Evolutionary conservation across 2,888 invertebrate species (phyloP), one percentile per base, ranked within the genome.

Genomic region (Stenurella melanura): DNA sequence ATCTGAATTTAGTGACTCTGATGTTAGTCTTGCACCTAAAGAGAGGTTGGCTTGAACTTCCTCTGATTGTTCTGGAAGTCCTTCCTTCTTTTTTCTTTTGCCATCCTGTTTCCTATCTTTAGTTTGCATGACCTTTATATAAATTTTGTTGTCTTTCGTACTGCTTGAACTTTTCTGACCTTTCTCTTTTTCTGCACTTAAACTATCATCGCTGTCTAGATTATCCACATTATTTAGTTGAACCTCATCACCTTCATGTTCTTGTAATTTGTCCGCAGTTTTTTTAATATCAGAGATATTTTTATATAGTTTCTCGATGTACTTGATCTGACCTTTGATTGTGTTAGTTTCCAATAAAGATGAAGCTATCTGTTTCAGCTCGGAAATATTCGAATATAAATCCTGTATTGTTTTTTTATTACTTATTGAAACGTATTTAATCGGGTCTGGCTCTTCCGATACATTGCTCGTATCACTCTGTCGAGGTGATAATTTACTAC

Each of bases 61-160:
- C 11, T 73, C 73, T 7, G 73, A 61, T 54, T 73, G 21, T 54
- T 75, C 34, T 38, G 21, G 21, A 56, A 30, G 15, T 12, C 1
- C 1, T 69, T 70, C 72, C 12, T 30, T n/a, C 15, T 21, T 38
- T 70, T 71, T 64, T 54, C 67, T 63, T 69, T 73, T 56, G 38
- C 15, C 18, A 67, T 73, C 50, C 38, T 50, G 38, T n/a, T 74
- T 78, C n/a, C 26, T 54, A 57, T 78, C 78, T 63, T 73, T 78
- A 18, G 64, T 66, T 6, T 72, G 79, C 42, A 79, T 67, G 64
- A 82, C 76, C 64, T 82, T 82, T n/a, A 82, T 82, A 66, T 73
- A 75, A 30, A 82, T 81, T 66, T 79, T 78, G 56, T 81, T 81
- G 18, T 79, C 80, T 26, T 79, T 78, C 50, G 72, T 73, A 54